These are phyloP conservation scores for Cydia splendana DNA, from an alignment of 1,140 invertebrate species.

Conservation along the genomic window DNA sequence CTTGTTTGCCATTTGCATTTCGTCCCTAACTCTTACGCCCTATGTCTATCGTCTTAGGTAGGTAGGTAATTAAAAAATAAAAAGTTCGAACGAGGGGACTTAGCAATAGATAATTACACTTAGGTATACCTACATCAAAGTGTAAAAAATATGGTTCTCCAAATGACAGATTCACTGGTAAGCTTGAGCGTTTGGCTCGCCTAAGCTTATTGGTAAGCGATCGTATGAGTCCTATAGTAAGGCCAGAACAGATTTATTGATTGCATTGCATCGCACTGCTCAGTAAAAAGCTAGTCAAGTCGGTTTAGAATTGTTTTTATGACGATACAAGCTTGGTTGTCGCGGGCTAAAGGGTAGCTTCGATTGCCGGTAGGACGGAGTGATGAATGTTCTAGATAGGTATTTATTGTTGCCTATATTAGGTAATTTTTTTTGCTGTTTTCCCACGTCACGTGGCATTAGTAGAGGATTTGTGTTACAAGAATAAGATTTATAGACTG, in stretches of 20 bases:
- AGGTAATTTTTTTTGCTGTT: no score
- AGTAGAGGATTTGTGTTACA: no score
- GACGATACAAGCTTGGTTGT: background rate
- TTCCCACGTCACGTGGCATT: no score
- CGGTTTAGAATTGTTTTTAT: background rate
- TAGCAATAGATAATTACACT: no score
- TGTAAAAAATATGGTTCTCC: background rate
- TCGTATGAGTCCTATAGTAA: background rate
- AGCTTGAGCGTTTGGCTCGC: background rate
- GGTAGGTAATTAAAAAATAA: no score
- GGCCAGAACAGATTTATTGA: background rate
- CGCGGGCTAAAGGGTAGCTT: background rate
- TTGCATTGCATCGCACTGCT: background rate
- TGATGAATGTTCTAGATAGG: background rate
- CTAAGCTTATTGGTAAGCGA: background rate
- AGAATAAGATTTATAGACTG: no score
- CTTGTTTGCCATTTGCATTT: no score
- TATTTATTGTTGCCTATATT: no score
- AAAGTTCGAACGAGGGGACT: no score
- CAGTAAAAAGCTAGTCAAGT: background rate
- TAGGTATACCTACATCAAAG: no score
- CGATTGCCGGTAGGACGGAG: background rate
- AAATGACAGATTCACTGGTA: background rate
- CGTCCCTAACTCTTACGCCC: no score
- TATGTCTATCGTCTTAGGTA: no score